Evolutionary conservation across 2,797 vertebrate species (phyloP).

Genomic region (Pterois miles): DNA sequence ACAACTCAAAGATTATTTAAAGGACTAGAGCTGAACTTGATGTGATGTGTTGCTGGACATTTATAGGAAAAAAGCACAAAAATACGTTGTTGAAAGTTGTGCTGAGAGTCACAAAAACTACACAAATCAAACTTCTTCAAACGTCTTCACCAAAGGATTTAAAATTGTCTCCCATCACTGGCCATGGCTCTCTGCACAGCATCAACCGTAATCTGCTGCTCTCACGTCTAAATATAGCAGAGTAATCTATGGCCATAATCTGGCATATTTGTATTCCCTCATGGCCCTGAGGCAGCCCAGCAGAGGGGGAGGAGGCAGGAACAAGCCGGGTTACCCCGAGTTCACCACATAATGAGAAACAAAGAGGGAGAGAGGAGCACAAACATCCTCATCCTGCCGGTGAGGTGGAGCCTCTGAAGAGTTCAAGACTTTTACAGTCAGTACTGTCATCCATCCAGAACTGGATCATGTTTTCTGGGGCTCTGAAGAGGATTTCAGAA

Average conservation of each 20-base stretch:
- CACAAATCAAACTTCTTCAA: no score
- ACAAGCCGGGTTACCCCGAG: background rate
- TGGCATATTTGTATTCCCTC: slow-evolving; percentile 50
- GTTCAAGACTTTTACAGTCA: no score
- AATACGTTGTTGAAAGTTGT: no score
- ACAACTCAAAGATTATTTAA: no score
- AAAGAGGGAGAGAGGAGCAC: background rate
- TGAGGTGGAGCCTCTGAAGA: background rate
- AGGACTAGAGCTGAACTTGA: no score
- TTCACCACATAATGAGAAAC: slow-evolving; percentile 9
- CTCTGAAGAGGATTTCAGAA: no score
- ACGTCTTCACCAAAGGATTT: background rate
- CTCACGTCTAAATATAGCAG: slow-evolving; percentile 24
- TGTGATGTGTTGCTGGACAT: no score
- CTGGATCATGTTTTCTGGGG: no score
- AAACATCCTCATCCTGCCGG: slow-evolving; percentile 37
- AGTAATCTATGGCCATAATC: slow-evolving; percentile 51
- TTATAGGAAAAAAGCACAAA: no score
- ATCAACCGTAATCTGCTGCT: slow-evolving; percentile 20
- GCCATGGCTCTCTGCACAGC: background rate
- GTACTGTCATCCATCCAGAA: background rate
- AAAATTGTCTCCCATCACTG: no score
- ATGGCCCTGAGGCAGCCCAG: background rate
- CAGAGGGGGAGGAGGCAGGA: slow-evolving; percentile 25
- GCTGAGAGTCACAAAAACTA: no score